Evolutionary conservation across 2,797 vertebrate genomes (phyloP).

Genomic region (Rousettus madagascariensis): DNA sequence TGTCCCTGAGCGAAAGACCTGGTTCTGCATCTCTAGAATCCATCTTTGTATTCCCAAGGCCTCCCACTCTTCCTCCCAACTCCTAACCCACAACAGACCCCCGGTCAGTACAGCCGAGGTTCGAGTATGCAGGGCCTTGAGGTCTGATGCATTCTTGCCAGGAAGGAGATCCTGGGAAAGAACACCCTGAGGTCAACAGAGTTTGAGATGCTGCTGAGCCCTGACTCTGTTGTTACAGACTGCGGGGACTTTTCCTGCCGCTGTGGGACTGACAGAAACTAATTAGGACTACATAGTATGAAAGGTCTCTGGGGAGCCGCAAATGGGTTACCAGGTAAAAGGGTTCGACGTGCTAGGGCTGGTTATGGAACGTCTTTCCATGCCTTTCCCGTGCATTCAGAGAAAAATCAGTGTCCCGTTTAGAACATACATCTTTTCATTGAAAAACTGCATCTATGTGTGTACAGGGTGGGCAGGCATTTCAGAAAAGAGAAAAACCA

Average conservation of each 20-base stretch:
- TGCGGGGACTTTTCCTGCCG: constrained; percentile 44
- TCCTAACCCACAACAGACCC: neutral
- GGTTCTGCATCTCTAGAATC: constrained; percentile 23
- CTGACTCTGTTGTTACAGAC: neutral
- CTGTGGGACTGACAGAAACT: constrained; percentile 39
- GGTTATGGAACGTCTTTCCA: constrained; percentile 28
- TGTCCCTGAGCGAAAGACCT: neutral
- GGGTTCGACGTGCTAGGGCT: constrained; percentile 54
- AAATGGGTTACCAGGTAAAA: constrained; percentile 47
- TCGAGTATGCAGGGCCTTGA: neutral
- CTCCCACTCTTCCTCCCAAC: constrained; percentile 24
- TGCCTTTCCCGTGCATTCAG: constrained; percentile 34
- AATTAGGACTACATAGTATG: constrained; percentile 19
- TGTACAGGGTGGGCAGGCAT: accelerated
- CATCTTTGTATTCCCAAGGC: constrained; percentile 48
- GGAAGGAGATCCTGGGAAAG: neutral
- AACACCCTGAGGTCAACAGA: neutral
- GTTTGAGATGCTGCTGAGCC: constrained; percentile 37
- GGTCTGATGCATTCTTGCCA: neutral
- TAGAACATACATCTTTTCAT: constrained; percentile 46
- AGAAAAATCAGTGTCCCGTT: constrained; percentile 44
- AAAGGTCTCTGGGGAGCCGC: constrained; percentile 50
- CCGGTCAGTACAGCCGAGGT: neutral
- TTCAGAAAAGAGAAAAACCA: neutral
- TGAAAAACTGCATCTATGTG: neutral